Conservation (phyloP, 1,140 invertebrate genomes). For the Zaprionus kolodkinae region DNA sequence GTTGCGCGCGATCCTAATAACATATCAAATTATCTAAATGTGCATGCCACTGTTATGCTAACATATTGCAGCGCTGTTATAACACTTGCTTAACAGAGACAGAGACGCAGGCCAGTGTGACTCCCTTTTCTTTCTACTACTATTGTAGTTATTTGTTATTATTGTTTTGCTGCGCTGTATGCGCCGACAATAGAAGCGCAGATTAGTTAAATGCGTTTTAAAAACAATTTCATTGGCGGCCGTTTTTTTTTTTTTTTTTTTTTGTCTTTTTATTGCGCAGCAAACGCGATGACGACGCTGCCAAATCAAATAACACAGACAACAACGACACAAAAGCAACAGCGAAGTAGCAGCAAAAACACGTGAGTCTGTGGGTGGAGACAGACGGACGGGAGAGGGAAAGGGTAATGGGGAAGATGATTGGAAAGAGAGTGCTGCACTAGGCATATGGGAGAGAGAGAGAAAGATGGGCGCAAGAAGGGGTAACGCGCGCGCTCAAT, state of each 20-base stretch:
- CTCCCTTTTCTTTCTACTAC: background rate
- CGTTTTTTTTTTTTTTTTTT: background rate
- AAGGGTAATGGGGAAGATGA: background rate
- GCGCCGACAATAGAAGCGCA: constrained; percentile 26
- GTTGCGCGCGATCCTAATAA: too few species aligned
- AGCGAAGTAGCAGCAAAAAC: constrained; percentile 7
- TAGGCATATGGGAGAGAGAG: background rate
- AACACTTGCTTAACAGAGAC: background rate
- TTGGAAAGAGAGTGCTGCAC: background rate
- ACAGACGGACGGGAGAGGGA: background rate
- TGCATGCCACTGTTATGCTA: background rate
- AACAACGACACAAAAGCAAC: constrained; percentile 3
- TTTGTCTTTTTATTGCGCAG: constrained; percentile 41
- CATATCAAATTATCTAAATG: background rate
- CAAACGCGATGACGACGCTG: constrained; percentile 37
- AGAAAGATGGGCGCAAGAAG: too few species aligned
- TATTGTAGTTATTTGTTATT: background rate
- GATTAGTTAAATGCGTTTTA: constrained; percentile 48
- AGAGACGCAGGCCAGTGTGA: background rate
- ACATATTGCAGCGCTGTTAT: background rate
- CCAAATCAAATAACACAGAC: constrained; percentile 42
- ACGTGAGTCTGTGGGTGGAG: constrained; percentile 24
- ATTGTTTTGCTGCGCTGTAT: constrained; percentile 4
- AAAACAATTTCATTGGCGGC: constrained; percentile 23
- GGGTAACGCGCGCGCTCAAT: constrained; percentile 13